Conservation (phyloP, 2,113 vertebrate genomes). For the Salvator merianae region DNA sequence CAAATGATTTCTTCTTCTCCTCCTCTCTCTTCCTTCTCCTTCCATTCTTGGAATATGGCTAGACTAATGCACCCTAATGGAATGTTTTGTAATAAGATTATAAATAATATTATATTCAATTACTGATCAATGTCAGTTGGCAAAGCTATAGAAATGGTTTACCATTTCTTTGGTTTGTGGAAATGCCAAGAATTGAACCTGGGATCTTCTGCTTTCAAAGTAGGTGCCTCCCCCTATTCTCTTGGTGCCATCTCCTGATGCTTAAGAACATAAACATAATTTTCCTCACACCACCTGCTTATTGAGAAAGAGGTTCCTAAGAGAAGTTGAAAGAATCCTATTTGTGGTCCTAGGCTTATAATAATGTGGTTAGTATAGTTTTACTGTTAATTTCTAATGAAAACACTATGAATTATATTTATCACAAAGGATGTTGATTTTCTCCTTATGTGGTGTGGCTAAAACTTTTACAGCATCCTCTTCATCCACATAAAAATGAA, state of each 20-base stretch:
- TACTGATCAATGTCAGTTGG: no score
- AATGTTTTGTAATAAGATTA: no score
- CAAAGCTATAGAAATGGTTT: no score
- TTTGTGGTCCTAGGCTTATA: neutral
- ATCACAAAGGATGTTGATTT: neutral
- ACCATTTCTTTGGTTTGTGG: no score
- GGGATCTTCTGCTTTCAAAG: no score
- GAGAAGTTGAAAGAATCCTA: neutral
- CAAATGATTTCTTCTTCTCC: no score
- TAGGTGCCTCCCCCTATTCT: no score
- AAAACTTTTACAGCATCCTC: slow-evolving; percentile 26
- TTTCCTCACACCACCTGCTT: neutral
- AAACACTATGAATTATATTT: neutral
- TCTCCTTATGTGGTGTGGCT: neutral
- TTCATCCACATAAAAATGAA: slow-evolving; percentile 13
- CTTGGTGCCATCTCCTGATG: no score
- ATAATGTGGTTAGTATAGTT: slow-evolving; percentile 7
- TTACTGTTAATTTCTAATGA: slow-evolving; percentile 26
- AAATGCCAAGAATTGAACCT: no score
- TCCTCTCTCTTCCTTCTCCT: no score
- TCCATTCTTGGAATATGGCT: neutral
- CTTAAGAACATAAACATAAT: neutral
- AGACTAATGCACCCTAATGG: no score
- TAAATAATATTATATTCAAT: no score
- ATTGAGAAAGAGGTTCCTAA: neutral